Conservation (phyloP, 2,888 invertebrate species). For the Mythimna pallens region DNA sequence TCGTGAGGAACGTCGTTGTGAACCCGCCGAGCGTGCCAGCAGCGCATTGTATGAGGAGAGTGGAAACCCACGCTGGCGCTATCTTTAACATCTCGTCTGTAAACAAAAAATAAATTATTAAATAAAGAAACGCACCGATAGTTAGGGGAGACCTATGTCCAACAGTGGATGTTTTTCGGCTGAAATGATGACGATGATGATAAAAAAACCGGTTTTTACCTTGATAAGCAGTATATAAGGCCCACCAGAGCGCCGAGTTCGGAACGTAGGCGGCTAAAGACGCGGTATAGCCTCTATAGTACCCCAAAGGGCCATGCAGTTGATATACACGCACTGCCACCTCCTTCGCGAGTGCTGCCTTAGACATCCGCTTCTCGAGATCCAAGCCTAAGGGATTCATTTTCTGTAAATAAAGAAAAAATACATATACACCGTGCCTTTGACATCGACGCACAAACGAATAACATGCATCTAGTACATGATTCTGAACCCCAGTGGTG, state of each 20-base stretch:
- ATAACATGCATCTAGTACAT: too few species aligned
- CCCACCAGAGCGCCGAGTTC: conserved; percentile 99
- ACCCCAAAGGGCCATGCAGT: conserved; percentile 96
- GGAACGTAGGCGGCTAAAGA: conserved; percentile 98
- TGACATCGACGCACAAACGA: too few species aligned
- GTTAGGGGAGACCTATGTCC: too few species aligned
- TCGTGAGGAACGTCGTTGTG: conserved; percentile 98
- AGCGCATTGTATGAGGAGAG: conserved; percentile 96
- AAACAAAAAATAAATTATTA: not conserved
- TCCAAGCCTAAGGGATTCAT: conserved; percentile 95
- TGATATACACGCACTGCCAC: conserved; percentile 95
- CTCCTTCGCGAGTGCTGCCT: conserved; percentile 93
- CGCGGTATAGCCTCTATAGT: conserved; percentile 98
- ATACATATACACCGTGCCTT: not conserved
- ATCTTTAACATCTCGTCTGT: conserved; percentile 94
- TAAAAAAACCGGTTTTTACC: conserved; percentile 87
- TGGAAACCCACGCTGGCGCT: conserved; percentile 94
- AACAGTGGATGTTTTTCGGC: too few species aligned
- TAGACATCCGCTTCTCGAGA: conserved; percentile 91
- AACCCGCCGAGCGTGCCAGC: conserved; percentile 98
- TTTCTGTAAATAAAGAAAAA: conserved; percentile 72
- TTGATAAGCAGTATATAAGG: conserved; percentile 97
- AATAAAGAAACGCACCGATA: too few species aligned
- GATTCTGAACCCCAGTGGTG: too few species aligned
- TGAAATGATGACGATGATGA: too few species aligned